Evolutionary conservation across 35 echinoderm and acorn worm species (phyloP).

Genomic region (Ptychodera flava): DNA sequence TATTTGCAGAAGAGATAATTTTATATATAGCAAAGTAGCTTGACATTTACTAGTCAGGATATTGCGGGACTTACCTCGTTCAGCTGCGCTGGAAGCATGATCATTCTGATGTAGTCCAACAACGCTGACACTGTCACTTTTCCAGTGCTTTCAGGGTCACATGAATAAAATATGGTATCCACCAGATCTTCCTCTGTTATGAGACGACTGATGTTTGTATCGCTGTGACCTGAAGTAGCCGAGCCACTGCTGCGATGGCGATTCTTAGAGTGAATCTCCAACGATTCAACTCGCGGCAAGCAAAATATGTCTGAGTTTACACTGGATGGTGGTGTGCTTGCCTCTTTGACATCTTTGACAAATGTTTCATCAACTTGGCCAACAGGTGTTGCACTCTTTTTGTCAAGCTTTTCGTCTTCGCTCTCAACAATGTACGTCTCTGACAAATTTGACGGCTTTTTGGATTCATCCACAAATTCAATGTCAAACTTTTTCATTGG

Average conservation of each 20-base stretch:
- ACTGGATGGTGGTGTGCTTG: background rate
- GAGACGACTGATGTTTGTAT: background rate
- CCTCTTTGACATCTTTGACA: background rate
- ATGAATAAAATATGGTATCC: conserved; percentile 62
- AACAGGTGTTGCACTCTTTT: background rate
- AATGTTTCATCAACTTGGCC: background rate
- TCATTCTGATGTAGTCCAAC: conserved; percentile 59
- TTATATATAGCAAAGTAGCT: too few relatives aligned
- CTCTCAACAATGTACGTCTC: background rate
- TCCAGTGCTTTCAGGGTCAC: conserved; percentile 43
- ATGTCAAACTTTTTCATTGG: background rate
- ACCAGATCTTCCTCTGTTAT: conserved; percentile 61
- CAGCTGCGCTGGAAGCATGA: conserved; percentile 32
- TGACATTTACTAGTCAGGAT: too few relatives aligned
- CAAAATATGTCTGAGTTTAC: background rate
- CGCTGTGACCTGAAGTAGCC: background rate
- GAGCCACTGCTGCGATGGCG: background rate
- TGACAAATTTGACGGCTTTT: background rate
- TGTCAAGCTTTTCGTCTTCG: background rate
- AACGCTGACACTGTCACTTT: conserved; percentile 44
- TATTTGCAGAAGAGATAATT: too few relatives aligned
- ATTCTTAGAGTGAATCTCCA: background rate
- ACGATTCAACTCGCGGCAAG: background rate
- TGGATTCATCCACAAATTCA: background rate
- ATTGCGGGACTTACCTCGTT: conserved; percentile 28